Conservation (phyloP, 2,888 invertebrate species). For the Corythucha ciliata region DNA sequence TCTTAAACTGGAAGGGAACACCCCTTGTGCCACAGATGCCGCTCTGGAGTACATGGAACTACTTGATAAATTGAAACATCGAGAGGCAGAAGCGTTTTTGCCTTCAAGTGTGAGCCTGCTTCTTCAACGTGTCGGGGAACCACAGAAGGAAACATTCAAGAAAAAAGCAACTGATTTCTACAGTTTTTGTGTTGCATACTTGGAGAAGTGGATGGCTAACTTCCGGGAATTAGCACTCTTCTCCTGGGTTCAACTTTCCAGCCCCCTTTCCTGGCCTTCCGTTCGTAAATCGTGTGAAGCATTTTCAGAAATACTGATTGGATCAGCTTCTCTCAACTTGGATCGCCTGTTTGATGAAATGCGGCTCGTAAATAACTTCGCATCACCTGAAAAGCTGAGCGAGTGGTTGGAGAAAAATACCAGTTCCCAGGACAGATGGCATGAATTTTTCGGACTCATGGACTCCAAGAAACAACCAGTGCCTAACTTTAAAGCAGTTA, state of each 20-base stretch:
- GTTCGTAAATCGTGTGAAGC: not conserved
- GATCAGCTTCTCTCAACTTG: conserved; percentile 3
- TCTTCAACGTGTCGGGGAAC: too few species aligned
- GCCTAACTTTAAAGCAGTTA: not conserved
- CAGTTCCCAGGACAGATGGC: conserved; percentile 3
- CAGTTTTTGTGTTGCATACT: not conserved
- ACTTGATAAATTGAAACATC: too few species aligned
- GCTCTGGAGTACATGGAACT: too few species aligned
- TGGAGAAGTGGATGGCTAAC: not conserved
- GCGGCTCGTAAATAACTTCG: conserved; percentile 5
- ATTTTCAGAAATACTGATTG: conserved; percentile 8
- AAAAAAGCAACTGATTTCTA: too few species aligned
- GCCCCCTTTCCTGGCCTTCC: not conserved
- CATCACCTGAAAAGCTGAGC: not conserved
- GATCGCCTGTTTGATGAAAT: conserved; percentile 10
- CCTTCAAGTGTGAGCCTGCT: too few species aligned
- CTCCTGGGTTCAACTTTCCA: conserved; percentile 1
- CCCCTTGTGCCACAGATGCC: too few species aligned
- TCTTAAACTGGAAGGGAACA: conserved; percentile 18
- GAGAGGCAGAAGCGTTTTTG: too few species aligned
- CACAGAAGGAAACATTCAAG: too few species aligned
- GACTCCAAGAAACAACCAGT: conserved; percentile 2
- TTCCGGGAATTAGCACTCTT: conserved; percentile 3
- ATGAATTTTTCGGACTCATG: conserved; percentile 8
- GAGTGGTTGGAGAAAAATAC: conserved; percentile 2